Evolutionary conservation across 2,797 vertebrate genomes (phyloP).

Genomic region (Ctenopoma kingsleyae): DNA sequence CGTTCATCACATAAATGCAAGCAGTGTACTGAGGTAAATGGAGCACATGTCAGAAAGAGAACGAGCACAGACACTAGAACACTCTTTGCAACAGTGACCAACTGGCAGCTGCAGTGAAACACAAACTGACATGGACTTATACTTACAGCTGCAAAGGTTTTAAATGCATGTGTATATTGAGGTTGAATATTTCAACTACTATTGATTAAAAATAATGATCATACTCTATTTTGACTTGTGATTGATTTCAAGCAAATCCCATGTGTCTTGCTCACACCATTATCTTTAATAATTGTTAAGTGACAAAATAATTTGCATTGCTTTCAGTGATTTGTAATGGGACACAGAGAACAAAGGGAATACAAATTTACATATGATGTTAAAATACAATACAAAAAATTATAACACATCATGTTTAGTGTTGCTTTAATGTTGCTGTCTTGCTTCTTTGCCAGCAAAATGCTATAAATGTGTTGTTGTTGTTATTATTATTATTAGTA

Average conservation of each 20-base stretch:
- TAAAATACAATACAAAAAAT: not conserved
- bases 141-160: conserved; percentile 8
- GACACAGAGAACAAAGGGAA: no score
- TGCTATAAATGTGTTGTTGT: no score
- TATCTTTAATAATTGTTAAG: not conserved
- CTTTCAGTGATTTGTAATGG: not conserved
- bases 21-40: conserved; percentile 58
- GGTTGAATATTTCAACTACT: conserved; percentile 9
- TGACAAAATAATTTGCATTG: not conserved
- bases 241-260: conserved; percentile 4
- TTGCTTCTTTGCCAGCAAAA: no score
- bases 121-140: conserved; percentile 17
- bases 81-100: conserved; percentile 55
- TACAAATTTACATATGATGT: no score
- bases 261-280: not conserved
- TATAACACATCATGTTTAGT: no score
- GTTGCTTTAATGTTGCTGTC: no score
- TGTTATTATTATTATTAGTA: no score
- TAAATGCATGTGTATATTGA: not conserved
- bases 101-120: conserved; percentile 39
- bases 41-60: conserved; percentile 54
- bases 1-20: conserved; percentile 60
- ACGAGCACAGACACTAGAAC: conserved; percentile 50
- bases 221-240: not conserved
- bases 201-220: conserved; percentile 29